Conservation (phyloP, 2,113 vertebrate species). For the Pantherophis guttatus region DNA sequence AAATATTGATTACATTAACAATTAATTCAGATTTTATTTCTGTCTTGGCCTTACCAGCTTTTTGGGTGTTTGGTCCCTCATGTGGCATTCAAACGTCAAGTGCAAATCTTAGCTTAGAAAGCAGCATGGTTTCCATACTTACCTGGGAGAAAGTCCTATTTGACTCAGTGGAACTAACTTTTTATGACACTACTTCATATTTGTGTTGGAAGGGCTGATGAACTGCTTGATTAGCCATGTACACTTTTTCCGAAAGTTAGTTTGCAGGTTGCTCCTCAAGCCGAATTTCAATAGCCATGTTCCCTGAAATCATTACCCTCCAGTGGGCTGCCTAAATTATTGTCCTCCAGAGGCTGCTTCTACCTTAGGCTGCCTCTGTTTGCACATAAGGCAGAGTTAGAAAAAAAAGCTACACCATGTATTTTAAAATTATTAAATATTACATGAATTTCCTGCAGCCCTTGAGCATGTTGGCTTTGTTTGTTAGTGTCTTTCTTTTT, state of each 20-base stretch:
- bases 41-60: neutral
- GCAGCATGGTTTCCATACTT: neutral
- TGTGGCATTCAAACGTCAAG: neutral
- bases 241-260: neutral
- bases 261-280: neutral
- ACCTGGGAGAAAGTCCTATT: neutral
- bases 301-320: neutral
- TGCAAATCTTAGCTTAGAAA: neutral
- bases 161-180: neutral
- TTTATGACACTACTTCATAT: neutral
- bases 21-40: neutral
- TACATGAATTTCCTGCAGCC: constrained; percentile 15
- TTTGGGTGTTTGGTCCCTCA: neutral
- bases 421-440: constrained; percentile 37
- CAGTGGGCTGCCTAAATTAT: neutral
- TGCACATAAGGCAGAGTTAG: accelerated
- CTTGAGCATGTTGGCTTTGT: constrained; percentile 46
- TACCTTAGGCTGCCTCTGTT: neutral
- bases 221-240: neutral
- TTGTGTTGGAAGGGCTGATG: neutral
- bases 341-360: neutral
- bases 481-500: constrained; percentile 30
- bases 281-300: neutral
- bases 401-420: neutral
- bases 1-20: neutral